These are phyloP conservation scores for Cryptoblepharus egeriae DNA, from an alignment of 2,797 vertebrate species.

Conservation along the genomic window DNA sequence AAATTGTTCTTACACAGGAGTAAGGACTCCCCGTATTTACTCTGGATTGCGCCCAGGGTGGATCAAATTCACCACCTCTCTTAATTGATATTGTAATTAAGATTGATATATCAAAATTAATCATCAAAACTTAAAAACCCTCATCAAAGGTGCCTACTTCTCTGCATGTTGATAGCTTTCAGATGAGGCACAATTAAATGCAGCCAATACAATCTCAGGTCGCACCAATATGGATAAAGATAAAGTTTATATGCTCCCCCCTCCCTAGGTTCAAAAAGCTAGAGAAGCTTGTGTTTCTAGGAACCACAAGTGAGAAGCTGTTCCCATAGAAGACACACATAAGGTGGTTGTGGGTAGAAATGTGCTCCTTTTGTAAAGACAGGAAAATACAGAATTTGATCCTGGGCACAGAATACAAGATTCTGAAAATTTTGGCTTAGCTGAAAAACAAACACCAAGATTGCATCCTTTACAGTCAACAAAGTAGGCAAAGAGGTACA, in stretches of 20 bases:
- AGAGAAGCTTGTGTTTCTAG: neutral
- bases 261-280: neutral
- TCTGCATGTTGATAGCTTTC: neutral
- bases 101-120: neutral
- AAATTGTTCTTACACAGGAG: too few relatives aligned
- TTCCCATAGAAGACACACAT: neutral
- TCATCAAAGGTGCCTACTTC: neutral
- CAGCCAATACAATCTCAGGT: too few relatives aligned
- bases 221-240: neutral
- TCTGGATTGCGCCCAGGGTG: too few relatives aligned
- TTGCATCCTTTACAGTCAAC: neutral
- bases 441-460: neutral
- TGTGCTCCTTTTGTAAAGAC: neutral
- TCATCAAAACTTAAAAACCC: neutral
- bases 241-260: neutral
- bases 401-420: neutral
- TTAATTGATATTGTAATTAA: neutral
- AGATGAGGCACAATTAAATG: neutral
- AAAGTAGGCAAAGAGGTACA: neutral
- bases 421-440: neutral
- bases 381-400: neutral
- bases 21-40: too few relatives aligned
- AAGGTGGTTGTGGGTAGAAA: neutral
- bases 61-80: neutral
- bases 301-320: neutral